Base-by-base conservation (phyloP, 2,888 invertebrate genomes). In the Parnassius apollo region DNA sequence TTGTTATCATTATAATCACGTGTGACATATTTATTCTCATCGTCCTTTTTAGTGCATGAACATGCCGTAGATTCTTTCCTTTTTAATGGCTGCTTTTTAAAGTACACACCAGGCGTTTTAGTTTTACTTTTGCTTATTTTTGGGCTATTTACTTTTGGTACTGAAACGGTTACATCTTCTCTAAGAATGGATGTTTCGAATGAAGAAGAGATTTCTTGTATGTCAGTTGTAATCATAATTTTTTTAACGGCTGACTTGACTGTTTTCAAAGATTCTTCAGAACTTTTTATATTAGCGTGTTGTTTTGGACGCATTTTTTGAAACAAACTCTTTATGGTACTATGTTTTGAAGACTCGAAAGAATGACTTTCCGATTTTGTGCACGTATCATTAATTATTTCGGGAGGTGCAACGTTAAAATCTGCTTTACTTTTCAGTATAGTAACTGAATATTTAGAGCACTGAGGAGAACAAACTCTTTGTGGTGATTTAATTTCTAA, bases 81-180 rank as follows among this genome's bases (percentile, higher is more conserved):
- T 54, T 66, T 71, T 2, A 69, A 57, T 1, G 83, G 81, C 57
- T 70, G 69, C 66, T 76, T 78, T 74, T 75, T 83, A 0, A 85
- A 68, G 65, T 67, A 71, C 9, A 83, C 46, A 0, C 83, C 83
- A 2, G 75, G 68, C 18, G 72, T 48, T 67, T 70, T 77, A 10
- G 68, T 57, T 51, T 65, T 68, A 44, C 65, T 62, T 49, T 60
- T 58, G n/a, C 53, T 61, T 55, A 50, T 50, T 50, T 55, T 50
- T 2, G n/a, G 9, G 46, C 46, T 55, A 12, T 10, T 55, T 10
- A 11, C 18, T 49, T 9, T n/a, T 7, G 57, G 52, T 7, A 66
- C 50, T 10, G 65, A 35, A 42, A 35, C 52, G 13, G 52, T 18
- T 49, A 25, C 42, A 2, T 42, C 35, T 42, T 62, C 53, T 48